A percentile compares a stretch with the other conserved stretches of the same genome.
Evolutionary conservation across 2,888 invertebrate species (phyloP).

Genomic region (Tenthredo mesomela): DNA sequence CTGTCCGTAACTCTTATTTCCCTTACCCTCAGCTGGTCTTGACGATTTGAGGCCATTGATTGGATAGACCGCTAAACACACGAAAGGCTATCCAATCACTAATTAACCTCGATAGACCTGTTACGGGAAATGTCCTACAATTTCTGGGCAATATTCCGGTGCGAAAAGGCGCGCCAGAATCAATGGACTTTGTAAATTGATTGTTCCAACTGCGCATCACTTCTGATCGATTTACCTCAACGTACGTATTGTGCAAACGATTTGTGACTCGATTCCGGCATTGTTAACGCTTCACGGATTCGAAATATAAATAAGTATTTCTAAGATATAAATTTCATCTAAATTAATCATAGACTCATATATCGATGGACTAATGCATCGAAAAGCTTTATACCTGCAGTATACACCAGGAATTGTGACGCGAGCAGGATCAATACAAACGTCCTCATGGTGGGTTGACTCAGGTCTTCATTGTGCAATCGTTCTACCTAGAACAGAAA

Average conservation of each 20-base stretch:
- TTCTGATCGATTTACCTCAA: constrained; percentile 14
- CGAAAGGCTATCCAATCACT: constrained; percentile 34
- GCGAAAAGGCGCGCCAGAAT: not conserved
- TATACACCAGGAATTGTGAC: constrained; percentile 61
- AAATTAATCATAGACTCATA: not conserved
- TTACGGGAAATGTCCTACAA: constrained; percentile 20
- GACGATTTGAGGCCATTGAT: constrained; percentile 36
- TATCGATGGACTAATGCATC: not conserved
- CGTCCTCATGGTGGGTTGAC: constrained; percentile 61
- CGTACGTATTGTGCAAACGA: not conserved
- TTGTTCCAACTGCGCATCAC: not conserved
- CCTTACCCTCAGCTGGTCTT: not conserved
- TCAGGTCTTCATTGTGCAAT: constrained; percentile 54
- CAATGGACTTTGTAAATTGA: not conserved
- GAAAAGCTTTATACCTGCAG: constrained; percentile 59
- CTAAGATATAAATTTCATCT: not conserved
- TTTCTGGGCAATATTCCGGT: constrained; percentile 2
- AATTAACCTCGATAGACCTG: constrained; percentile 46
- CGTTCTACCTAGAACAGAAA: constrained; percentile 47
- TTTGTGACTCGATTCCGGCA: not conserved
- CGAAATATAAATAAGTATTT: not conserved
- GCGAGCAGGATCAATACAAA: constrained; percentile 63
- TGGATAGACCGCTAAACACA: constrained; percentile 36
- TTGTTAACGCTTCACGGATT: not conserved
- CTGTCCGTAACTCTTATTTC: not conserved